These are phyloP conservation scores for Garra rufa DNA, from an alignment of 2,113 vertebrate species.

Conservation along the genomic window DNA sequence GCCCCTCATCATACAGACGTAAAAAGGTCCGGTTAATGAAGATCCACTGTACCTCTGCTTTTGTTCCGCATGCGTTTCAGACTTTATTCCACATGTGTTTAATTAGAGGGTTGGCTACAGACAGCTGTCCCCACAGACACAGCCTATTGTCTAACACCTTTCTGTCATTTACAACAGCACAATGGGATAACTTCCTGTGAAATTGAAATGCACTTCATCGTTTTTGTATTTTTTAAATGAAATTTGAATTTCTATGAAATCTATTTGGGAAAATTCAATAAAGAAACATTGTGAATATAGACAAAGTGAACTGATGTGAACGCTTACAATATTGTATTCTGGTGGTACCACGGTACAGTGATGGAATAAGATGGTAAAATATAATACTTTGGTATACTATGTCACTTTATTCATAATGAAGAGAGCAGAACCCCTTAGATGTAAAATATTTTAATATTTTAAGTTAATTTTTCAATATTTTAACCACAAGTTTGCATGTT, in stretches of 20 bases:
- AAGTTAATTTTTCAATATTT: too few relatives aligned
- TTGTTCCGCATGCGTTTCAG: constrained; percentile 42
- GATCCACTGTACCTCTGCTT: constrained; percentile 41
- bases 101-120: constrained; percentile 58
- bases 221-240: not conserved
- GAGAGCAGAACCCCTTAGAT: too few relatives aligned
- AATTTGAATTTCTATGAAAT: constrained; percentile 2
- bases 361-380: constrained; percentile 4
- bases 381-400: not conserved
- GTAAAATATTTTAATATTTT: too few relatives aligned
- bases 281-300: not conserved
- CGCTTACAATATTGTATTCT: not conserved
- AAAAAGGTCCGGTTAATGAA: constrained; percentile 56
- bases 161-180: constrained; percentile 42
- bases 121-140: constrained; percentile 54
- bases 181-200: constrained; percentile 38
- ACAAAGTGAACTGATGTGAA: not conserved
- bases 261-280: not conserved
- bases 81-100: constrained; percentile 51
- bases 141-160: constrained; percentile 44
- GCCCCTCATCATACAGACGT: constrained; percentile 47
- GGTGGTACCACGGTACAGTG: not conserved
- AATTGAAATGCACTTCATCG: not conserved
- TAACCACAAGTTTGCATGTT: too few relatives aligned
- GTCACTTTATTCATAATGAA: not conserved